A percentile compares a stretch with the other conserved stretches of the same genome.
Conservation (phyloP, 2,113 vertebrate species). For the Phaetusa simplex region DNA sequence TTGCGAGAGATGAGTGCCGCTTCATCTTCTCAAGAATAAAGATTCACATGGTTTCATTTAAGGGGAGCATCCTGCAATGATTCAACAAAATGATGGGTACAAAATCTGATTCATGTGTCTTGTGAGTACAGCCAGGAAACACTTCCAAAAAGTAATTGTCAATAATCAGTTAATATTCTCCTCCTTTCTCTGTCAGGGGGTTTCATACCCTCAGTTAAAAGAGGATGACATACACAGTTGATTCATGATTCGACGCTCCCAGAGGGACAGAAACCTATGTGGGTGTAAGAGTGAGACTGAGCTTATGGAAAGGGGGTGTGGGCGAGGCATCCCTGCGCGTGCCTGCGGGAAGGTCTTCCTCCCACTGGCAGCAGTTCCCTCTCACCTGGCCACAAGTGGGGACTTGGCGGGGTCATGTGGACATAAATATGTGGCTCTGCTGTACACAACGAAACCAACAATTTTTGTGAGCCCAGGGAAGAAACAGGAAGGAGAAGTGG, state of each 20-base stretch:
- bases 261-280: not conserved
- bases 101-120: not conserved
- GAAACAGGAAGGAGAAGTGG: not conserved
- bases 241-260: not conserved
- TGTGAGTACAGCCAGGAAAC: not conserved
- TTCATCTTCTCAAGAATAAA: not conserved
- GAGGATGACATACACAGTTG: not conserved
- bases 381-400: accelerated
- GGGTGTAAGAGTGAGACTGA: not conserved
- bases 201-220: not conserved
- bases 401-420: accelerated
- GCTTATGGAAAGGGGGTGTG: not conserved
- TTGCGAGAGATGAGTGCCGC: not conserved
- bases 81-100: not conserved
- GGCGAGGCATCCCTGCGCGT: not conserved
- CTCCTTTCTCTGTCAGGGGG: not conserved
- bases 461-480: not conserved
- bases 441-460: not conserved
- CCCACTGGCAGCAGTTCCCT: not conserved
- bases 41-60: not conserved
- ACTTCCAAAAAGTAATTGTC: not conserved
- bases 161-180: not conserved
- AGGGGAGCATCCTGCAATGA: not conserved
- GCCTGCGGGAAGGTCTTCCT: not conserved
- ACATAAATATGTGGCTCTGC: not conserved